phyloP scores from a whole-genome alignment of 1,140 invertebrate species.

The Hetaerina americana region DNA sequence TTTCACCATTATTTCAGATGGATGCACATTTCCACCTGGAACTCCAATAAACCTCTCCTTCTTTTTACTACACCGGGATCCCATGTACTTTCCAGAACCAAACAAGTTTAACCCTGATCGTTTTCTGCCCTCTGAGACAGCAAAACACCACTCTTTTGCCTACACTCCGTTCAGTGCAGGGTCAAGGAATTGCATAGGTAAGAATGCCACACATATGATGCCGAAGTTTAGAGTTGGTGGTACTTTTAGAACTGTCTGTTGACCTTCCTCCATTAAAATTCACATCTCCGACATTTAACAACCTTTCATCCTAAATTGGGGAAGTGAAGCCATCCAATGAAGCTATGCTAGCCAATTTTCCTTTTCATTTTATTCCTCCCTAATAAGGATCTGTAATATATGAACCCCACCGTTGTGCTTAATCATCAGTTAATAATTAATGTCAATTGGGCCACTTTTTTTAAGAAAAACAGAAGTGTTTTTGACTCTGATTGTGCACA shows the following conservation, averaged over 20 bases:
- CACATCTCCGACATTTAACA: neutral
- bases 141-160: constrained; percentile 31
- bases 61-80: constrained; percentile 38
- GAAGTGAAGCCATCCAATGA: too few relatives aligned
- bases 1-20: constrained; percentile 13
- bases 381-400: too few relatives aligned
- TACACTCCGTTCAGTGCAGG: constrained; percentile 47
- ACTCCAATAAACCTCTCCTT: constrained; percentile 25
- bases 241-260: neutral
- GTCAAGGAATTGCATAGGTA: constrained; percentile 36
- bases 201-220: constrained; percentile 21
- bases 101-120: constrained; percentile 45
- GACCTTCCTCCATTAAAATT: neutral
- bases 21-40: constrained; percentile 23
- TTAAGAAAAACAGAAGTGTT: too few relatives aligned
- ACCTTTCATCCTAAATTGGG: neutral
- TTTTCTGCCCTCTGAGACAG: constrained; percentile 25
- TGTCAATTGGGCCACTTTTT: too few relatives aligned
- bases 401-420: too few relatives aligned
- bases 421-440: too few relatives aligned
- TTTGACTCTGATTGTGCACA: too few relatives aligned
- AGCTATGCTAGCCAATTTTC: too few relatives aligned
- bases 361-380: too few relatives aligned
- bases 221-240: neutral
- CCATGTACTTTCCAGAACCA: constrained; percentile 41